Percentiles rank a stretch among this genome's conserved stretches.
Conservation (phyloP, 2,888 invertebrate species). For the Netelia virgata region DNA sequence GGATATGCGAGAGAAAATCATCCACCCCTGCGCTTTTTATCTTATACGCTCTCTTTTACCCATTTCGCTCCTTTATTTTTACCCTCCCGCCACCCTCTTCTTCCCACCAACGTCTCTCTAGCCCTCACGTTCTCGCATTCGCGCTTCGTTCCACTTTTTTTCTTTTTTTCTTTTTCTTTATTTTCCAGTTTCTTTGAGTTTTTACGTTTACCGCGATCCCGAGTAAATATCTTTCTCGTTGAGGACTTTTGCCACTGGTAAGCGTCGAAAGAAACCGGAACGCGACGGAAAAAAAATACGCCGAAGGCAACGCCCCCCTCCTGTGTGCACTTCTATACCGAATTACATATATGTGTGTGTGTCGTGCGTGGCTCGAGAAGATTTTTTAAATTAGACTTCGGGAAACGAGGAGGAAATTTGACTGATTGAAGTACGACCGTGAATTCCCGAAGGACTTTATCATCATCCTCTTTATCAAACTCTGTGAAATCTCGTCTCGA, state of each 20-base stretch:
- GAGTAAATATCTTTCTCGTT: constrained; percentile 59
- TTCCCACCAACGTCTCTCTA: constrained; percentile 15
- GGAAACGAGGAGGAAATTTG: constrained; percentile 17
- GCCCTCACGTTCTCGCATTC: not conserved
- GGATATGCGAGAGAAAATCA: not conserved
- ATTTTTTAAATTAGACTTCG: not conserved
- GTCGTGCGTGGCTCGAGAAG: not conserved
- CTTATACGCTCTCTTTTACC: constrained; percentile 28
- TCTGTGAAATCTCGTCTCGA: not conserved
- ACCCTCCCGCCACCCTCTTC: not conserved
- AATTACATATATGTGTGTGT: not conserved
- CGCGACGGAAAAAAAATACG: not conserved
- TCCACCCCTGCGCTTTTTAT: constrained; percentile 46
- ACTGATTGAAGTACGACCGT: not conserved
- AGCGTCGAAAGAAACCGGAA: constrained; percentile 6
- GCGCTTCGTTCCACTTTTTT: constrained; percentile 20
- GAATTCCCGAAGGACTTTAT: not conserved
- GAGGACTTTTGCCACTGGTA: constrained; percentile 13
- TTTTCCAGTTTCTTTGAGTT: constrained; percentile 51
- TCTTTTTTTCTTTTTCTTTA: constrained; percentile 28
- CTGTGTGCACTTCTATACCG: not conserved
- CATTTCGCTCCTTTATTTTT: constrained; percentile 31
- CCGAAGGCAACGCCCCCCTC: constrained; percentile 15
- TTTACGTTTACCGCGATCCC: constrained; percentile 52
- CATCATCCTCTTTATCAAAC: not conserved